These are phyloP conservation scores for Chamaetylas fuelleborni DNA, from an alignment of 2,113 vertebrate genomes.

Conservation along the genomic window DNA sequence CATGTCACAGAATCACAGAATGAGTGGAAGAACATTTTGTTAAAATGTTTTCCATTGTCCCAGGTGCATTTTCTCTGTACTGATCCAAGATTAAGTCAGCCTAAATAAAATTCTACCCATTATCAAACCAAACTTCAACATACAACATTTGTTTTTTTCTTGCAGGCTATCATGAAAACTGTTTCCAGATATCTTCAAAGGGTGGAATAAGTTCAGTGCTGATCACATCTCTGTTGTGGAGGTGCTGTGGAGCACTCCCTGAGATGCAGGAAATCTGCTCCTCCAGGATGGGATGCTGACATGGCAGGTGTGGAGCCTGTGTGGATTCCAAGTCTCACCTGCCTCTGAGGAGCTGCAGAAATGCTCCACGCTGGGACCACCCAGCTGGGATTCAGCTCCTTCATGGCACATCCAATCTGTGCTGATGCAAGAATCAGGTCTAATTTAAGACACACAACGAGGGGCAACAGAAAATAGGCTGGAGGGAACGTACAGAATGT, in stretches of 20 bases:
- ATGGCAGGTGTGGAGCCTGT: not conserved
- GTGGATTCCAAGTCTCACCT: not conserved
- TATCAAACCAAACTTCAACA: not conserved
- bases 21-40: not conserved
- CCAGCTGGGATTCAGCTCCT: slow-evolving; percentile 19
- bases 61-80: not conserved
- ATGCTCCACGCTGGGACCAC: not conserved
- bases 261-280: not conserved
- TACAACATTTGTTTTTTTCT: not conserved
- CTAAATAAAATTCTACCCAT: not conserved
- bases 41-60: not conserved
- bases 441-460: slow-evolving; percentile 36
- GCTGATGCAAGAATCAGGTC: not conserved
- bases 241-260: not conserved
- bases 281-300: not conserved
- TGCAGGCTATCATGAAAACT: not conserved
- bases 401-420: slow-evolving; percentile 48
- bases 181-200: not conserved
- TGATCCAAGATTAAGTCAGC: not conserved
- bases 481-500: not conserved
- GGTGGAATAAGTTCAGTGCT: not conserved
- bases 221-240: not conserved
- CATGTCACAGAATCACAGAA: not conserved
- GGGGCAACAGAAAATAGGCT: not conserved
- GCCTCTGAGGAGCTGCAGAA: not conserved